These are phyloP conservation scores for Zenarchopterus dispar DNA, from an alignment of 2,797 vertebrate species.

Conservation along the genomic window DNA sequence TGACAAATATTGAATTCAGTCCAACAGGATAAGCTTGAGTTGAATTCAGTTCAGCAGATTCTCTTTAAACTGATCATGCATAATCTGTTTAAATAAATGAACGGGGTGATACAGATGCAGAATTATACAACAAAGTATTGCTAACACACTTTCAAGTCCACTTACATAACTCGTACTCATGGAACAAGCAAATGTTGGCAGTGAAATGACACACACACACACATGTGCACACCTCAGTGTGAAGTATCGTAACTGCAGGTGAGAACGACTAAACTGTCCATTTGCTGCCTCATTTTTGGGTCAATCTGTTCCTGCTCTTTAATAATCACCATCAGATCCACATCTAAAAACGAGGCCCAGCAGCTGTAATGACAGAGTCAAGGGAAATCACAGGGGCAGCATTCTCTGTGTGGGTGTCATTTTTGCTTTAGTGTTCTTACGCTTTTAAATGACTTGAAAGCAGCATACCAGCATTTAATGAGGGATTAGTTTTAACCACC, in stretches of 20 bases:
- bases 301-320: conserved; percentile 21
- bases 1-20: too few species aligned
- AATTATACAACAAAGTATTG: too few species aligned
- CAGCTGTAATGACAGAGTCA: conserved; percentile 9
- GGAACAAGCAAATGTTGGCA: conserved; percentile 23
- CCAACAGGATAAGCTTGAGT: too few species aligned
- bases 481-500: conserved; percentile 10
- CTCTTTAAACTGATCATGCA: too few species aligned
- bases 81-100: too few species aligned
- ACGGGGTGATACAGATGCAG: too few species aligned
- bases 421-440: conserved; percentile 6
- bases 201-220: conserved; percentile 16
- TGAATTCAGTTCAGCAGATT: too few species aligned
- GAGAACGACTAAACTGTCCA: conserved; percentile 58
- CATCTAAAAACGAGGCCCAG: conserved; percentile 24
- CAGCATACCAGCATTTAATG: conserved; percentile 9
- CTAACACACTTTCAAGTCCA: too few species aligned
- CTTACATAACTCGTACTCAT: too few species aligned
- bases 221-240: conserved; percentile 23
- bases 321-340: conserved; percentile 30
- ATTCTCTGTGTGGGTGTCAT: neutral
- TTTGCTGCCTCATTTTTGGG: conserved; percentile 47
- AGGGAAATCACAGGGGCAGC: neutral
- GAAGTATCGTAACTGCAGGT: conserved; percentile 44
- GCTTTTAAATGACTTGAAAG: conserved; percentile 20